Base-by-base conservation (phyloP, 2,797 vertebrate species). In the Gorsachius magnificus region DNA sequence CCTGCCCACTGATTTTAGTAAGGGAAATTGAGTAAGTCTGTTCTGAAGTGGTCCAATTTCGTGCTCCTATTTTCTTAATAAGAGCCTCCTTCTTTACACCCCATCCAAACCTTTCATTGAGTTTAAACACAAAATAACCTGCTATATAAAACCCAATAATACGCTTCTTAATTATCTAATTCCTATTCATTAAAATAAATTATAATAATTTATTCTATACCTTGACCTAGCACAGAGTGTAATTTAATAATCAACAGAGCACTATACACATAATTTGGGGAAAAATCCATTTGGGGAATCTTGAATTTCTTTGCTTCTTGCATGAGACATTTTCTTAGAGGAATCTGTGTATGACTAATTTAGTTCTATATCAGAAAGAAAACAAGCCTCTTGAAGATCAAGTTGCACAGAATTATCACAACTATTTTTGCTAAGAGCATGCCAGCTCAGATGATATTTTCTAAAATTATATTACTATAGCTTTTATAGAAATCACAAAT, bases 221-320 rank as follows among this genome's bases (percentile, higher is more conserved):
- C 46, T 96, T 96, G 94, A 95, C 93, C 87, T 87, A 88, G 87
- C 28, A 84, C 22, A 95, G 74, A 94, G 76, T 85, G 58, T 93
- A 96, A 96, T 96, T 96, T 96, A 89, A 91, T 75, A 92, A 92
- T 93, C 84, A 91, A 78, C 57, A 94, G 64, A 91, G 60, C 35
- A 83, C 89, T 85, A 89, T 95, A 93, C 93, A 94, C 54, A 92
- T 96, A 95, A 95, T 96, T 93, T 92, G 50, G 81, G 83, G 66
- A 94, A 94, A 97, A 97, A 83, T 46, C 24, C 36, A 61, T 87
- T 82, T 88, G 61, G 94, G 82, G 66, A 94, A 89, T 85, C 66
- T 58, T 91, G 76, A 91, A 81, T 95, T 89, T 91, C 71, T 95
- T 31, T 80, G 21, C 36, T 89, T 94, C 68, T 71, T 87, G 31